Base-by-base conservation (phyloP, 2,888 invertebrate species). In the Cephus pulcher region DNA sequence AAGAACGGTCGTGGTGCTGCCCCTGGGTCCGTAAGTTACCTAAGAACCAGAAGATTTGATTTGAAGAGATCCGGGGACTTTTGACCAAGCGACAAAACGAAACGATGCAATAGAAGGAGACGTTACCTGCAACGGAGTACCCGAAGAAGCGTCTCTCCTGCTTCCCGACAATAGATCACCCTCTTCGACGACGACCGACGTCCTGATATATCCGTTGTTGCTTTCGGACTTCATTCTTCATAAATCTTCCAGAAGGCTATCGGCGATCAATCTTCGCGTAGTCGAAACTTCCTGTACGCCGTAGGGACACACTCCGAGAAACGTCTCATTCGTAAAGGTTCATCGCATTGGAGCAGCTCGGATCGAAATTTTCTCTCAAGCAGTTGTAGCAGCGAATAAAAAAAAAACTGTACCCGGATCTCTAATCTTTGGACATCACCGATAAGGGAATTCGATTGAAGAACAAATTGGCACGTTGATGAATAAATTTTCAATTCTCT, bases 121-220 rank as follows among this genome's bases (percentile, higher is more conserved):
- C 69, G 71, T 34, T 76, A 90, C 90, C 89, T 90, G 90, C 74
- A 90, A 83, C 71, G 89, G 84, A 83, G 82, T 87, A 35, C 83
- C 85, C 30, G 85, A 73, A 70, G 86, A 79, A 76, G 78, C 71
- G n/a, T 89, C 88, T 37, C 85, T 86, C 75, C 84, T 86, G 73
- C 83, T 82, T 76, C 85, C 86, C 75, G 86, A 82, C 76, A 87
- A 76, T 30, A 85, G 84, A 78, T 90, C 90, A 79, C 81, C 86
- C 81, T 89, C 88, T 77, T 90, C 89, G 34, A 83, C 82, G 79
- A 85, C 86, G 68, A 85, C 86, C 75, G 84, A 85, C 73, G 88
- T 83, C 79, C 87, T 86, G 34, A 91, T 84, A 34, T 88, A 91
- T 6, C 90, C 90, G 83, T 91, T 91, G 83, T 88, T 90, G 69